Percentiles rank a stretch among this genome's conserved stretches.
Evolutionary conservation across 2,888 invertebrate species (phyloP).

Genomic region (Andrena bucephala): DNA sequence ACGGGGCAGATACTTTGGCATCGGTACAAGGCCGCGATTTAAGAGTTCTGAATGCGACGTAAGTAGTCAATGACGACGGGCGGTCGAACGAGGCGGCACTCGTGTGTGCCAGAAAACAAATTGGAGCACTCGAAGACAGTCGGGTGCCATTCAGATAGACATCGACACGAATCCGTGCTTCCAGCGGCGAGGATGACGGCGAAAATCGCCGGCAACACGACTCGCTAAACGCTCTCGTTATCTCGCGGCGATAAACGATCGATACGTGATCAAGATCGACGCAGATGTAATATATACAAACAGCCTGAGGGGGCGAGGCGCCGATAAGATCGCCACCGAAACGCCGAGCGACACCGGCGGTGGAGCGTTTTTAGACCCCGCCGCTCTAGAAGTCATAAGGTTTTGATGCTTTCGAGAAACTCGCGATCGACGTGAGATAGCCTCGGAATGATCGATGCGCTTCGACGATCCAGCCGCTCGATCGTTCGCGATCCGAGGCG

Average conservation of each 20-base stretch:
- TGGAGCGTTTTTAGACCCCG: constrained; percentile 3
- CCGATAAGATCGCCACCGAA: constrained; percentile 55
- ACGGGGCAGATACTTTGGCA: constrained; percentile 8
- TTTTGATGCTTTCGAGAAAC: constrained; percentile 50
- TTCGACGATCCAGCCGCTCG: neutral
- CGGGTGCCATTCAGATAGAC: constrained; percentile 73
- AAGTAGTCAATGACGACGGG: constrained; percentile 64
- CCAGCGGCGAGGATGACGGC: constrained; percentile 62
- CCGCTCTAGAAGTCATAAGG: constrained; percentile 49
- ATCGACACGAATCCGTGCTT: constrained; percentile 68
- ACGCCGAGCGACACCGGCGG: neutral
- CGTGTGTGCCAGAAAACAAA: constrained; percentile 68
- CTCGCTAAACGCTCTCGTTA: constrained; percentile 61
- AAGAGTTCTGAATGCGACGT: constrained; percentile 68
- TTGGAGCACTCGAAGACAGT: constrained; percentile 74
- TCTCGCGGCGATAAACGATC: constrained; percentile 66
- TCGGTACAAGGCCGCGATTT: constrained; percentile 30
- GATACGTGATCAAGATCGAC: constrained; percentile 61
- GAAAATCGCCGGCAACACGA: constrained; percentile 35
- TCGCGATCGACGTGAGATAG: constrained; percentile 29
- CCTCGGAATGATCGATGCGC: constrained; percentile 40
- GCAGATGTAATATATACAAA: constrained; percentile 61
- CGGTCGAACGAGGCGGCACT: constrained; percentile 63
- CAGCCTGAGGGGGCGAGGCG: constrained; percentile 27
- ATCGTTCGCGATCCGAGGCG: constrained; percentile 6